Evolutionary conservation across 2,113 vertebrate species (phyloP).

Genomic region (Sinosuthora webbiana): DNA sequence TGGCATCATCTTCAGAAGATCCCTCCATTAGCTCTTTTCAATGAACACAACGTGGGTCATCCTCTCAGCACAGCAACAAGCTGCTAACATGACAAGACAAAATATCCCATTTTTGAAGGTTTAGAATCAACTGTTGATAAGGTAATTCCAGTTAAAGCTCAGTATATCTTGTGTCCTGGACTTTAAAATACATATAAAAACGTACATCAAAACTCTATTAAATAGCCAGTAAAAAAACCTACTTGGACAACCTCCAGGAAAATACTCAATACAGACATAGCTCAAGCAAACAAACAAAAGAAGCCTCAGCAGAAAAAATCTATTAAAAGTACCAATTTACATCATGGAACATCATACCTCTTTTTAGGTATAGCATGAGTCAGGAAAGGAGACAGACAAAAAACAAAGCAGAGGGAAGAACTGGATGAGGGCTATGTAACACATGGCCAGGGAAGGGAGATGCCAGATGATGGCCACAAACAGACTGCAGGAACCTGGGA

Average conservation of each 20-base stretch:
- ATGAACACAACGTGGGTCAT: neutral
- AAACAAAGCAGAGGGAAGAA: neutral
- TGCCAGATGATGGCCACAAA: neutral
- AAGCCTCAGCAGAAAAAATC: neutral
- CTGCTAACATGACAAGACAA: neutral
- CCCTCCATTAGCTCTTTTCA: neutral
- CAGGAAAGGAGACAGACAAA: neutral
- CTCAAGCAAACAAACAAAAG: neutral
- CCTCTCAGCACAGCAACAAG: neutral
- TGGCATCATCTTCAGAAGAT: conserved; percentile 12
- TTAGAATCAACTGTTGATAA: neutral
- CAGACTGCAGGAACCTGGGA: neutral
- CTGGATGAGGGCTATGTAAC: neutral
- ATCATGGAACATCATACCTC: neutral
- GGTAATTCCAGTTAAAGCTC: neutral
- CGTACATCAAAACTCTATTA: neutral
- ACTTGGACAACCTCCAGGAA: neutral
- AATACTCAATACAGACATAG: neutral
- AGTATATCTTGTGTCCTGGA: neutral
- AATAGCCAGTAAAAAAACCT: neutral
- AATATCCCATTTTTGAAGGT: neutral
- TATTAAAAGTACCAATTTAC: neutral
- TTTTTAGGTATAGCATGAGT: neutral
- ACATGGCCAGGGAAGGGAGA: neutral
- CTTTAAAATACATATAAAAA: neutral